phyloP scores from a whole-genome alignment of 2,113 vertebrate genomes.

The Cochlearius cochlearius region DNA sequence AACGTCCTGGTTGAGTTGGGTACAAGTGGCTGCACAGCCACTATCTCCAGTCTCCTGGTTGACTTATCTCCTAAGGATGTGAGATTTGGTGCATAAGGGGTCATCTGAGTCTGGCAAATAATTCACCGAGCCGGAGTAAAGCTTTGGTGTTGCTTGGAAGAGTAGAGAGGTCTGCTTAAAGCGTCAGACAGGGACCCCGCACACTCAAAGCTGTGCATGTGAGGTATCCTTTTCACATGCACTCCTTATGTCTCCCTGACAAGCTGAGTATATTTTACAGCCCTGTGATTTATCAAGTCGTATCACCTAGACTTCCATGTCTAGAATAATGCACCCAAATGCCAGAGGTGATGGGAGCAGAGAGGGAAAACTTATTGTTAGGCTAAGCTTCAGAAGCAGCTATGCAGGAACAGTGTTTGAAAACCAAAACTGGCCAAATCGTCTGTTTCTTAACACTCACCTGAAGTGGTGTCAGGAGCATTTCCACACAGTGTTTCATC shows the following conservation, averaged over 20 bases:
- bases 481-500: conserved; percentile 48
- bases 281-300: neutral
- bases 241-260: neutral
- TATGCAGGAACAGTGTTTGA: neutral
- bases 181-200: neutral
- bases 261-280: neutral
- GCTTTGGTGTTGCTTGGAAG: neutral
- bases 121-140: neutral
- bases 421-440: neutral
- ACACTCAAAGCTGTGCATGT: neutral
- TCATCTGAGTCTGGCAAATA: neutral
- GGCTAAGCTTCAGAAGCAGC: neutral
- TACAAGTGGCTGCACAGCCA: neutral
- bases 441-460: conserved; percentile 6
- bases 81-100: neutral
- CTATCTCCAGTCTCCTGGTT: neutral
- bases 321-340: neutral
- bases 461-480: conserved; percentile 22
- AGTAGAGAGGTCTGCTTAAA: neutral
- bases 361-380: neutral
- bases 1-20: neutral
- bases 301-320: neutral
- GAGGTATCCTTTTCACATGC: neutral
- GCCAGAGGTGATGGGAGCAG: neutral
- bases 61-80: neutral